Percentiles rank a stretch among this genome's conserved stretches.
phyloP scores from a whole-genome alignment of 2,797 vertebrate species.

The Platalea minor region DNA sequence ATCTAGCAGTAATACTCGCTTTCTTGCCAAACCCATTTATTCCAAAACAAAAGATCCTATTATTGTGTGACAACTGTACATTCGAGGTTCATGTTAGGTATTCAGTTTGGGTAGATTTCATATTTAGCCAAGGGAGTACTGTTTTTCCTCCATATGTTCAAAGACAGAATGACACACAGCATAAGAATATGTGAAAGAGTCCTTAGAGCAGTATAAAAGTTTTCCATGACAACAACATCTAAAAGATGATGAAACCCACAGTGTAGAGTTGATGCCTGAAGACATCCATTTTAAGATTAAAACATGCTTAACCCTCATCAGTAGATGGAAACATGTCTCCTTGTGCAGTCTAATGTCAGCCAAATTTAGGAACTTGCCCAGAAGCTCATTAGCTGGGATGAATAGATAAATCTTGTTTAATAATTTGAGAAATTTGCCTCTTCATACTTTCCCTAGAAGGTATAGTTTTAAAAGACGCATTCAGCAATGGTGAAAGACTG shows the following conservation, averaged over 20 bases:
- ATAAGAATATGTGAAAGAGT: conserved; percentile 21
- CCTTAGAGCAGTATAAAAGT: conserved; percentile 29
- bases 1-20: not conserved
- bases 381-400: not conserved
- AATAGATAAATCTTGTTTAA: not conserved
- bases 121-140: not conserved
- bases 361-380: not conserved
- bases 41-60: not conserved
- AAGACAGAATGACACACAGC: conserved; percentile 27
- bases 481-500: not conserved
- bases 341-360: not conserved
- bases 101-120: not conserved
- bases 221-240: conserved; percentile 62
- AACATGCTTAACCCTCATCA: conserved; percentile 21
- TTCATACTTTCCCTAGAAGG: not conserved
- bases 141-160: conserved; percentile 22
- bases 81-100: not conserved
- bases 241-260: conserved; percentile 27
- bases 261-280: conserved; percentile 18
- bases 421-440: not conserved
- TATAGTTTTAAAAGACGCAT: not conserved
- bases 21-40: not conserved
- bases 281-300: conserved; percentile 45
- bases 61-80: not conserved
- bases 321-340: not conserved